These are phyloP conservation scores for Oryzaephilus surinamensis DNA, from an alignment of 1,140 invertebrate genomes.

Conservation along the genomic window DNA sequence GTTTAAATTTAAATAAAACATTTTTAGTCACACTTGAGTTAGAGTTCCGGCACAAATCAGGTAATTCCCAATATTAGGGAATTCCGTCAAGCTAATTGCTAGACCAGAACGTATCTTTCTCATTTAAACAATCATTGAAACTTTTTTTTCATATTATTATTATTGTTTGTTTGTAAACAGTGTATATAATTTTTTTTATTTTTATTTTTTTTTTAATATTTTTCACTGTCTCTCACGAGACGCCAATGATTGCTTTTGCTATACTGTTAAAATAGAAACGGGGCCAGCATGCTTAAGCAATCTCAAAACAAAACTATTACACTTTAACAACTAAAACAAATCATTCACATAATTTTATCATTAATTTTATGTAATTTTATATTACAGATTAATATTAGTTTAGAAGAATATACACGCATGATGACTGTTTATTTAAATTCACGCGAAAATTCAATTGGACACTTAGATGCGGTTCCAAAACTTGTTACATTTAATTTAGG, in stretches of 20 bases:
- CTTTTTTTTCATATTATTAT: neutral
- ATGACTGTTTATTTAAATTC: slow-evolving; percentile 25
- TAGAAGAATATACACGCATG: slow-evolving; percentile 29
- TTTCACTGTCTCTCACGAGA: neutral
- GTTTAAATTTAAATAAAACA: neutral
- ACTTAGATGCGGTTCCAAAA: slow-evolving; percentile 21
- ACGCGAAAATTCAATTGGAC: slow-evolving; percentile 12
- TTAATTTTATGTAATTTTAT: neutral
- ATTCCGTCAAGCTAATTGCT: slow-evolving; percentile 15
- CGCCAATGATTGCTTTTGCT: too few species aligned
- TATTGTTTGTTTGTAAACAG: neutral
- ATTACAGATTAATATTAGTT: slow-evolving; percentile 30
- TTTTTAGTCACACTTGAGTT: neutral
- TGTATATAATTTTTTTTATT: neutral
- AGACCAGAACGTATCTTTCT: slow-evolving; percentile 8
- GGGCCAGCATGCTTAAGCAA: slow-evolving; percentile 6
- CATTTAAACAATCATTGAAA: neutral
- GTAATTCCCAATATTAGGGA: slow-evolving; percentile 14
- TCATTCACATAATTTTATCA: neutral
- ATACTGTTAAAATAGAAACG: slow-evolving; percentile 18
- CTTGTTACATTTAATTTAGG: slow-evolving; percentile 28
- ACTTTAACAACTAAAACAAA: neutral
- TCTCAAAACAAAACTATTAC: slow-evolving; percentile 7
- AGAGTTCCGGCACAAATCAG: slow-evolving; percentile 7
- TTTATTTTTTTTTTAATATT: neutral